These are phyloP conservation scores for Balaenoptera acutorostrata DNA, from an alignment of 2,113 vertebrate species.

Conservation along the genomic window DNA sequence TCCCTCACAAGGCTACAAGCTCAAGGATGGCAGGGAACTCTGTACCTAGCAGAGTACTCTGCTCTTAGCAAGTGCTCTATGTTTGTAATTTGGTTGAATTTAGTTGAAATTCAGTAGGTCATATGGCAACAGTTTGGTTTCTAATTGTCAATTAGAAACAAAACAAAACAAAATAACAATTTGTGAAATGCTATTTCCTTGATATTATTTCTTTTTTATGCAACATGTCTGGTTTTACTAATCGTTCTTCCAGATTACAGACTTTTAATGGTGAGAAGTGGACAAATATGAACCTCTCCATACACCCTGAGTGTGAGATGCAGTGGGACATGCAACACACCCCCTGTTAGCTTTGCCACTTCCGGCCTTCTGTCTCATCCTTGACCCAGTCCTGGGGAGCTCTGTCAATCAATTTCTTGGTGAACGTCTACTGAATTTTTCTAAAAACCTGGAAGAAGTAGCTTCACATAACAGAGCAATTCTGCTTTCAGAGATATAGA, in stretches of 20 bases:
- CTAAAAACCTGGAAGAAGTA: background rate
- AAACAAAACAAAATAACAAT: background rate
- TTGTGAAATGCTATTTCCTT: background rate
- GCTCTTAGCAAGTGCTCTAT: background rate
- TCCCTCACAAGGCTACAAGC: background rate
- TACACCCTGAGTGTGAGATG: accelerated
- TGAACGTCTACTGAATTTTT: background rate
- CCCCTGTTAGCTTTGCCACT: background rate
- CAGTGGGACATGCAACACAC: accelerated
- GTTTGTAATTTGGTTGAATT: background rate
- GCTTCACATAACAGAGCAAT: background rate
- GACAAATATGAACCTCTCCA: background rate
- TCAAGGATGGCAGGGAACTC: background rate
- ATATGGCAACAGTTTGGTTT: background rate
- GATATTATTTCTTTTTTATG: background rate
- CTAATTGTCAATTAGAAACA: background rate
- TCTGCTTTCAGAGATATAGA: background rate
- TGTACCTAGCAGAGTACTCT: background rate
- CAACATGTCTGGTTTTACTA: background rate
- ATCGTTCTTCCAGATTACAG: background rate
- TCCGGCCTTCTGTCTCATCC: background rate
- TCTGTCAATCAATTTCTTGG: background rate
- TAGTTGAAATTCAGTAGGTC: background rate
- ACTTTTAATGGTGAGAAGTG: background rate
- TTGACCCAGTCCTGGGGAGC: background rate